Conservation (phyloP, 53 echinoderm and acorn worm species). For the Actinopyga echinites region DNA sequence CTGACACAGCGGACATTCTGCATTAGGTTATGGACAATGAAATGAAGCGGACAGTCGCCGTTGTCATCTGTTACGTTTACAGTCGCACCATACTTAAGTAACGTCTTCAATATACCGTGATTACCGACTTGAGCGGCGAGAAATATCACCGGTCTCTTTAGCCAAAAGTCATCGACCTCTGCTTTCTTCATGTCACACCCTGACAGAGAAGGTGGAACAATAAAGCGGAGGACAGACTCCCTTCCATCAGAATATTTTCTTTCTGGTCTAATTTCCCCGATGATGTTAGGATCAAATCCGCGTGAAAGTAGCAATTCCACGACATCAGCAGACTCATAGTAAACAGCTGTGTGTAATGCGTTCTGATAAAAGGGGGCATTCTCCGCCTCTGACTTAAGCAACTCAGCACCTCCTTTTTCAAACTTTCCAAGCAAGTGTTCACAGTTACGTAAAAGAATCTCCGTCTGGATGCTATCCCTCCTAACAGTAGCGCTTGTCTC, state of each 20-base stretch:
- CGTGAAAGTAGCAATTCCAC: slow-evolving; percentile 76
- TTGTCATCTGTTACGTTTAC: slow-evolving; percentile 62
- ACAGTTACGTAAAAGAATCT: slow-evolving; percentile 78
- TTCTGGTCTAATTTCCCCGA: slow-evolving; percentile 7
- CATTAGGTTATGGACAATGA: slow-evolving; percentile 63
- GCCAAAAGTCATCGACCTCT: slow-evolving; percentile 62
- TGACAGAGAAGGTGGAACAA: slow-evolving; percentile 26
- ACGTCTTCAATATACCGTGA: slow-evolving; percentile 63
- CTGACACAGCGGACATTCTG: slow-evolving; percentile 79
- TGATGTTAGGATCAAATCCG: slow-evolving; percentile 66
- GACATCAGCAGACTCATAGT: slow-evolving; percentile 80
- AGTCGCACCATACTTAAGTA: slow-evolving; percentile 74
- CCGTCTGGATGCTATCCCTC: slow-evolving; percentile 79
- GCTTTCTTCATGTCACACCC: not conserved
- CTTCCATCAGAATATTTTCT: slow-evolving; percentile 1
- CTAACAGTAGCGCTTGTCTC: not conserved
- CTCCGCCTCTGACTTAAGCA: not conserved
- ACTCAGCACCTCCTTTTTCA: slow-evolving; percentile 63
- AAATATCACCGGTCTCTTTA: slow-evolving; percentile 67
- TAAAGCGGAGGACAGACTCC: slow-evolving; percentile 24
- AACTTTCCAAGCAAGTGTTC: slow-evolving; percentile 72
- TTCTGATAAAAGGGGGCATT: slow-evolving; percentile 62
- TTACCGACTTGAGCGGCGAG: slow-evolving; percentile 79
- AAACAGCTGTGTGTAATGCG: slow-evolving; percentile 78
- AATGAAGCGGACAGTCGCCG: slow-evolving; percentile 70